phyloP scores from a whole-genome alignment of 2,113 vertebrate species.

The Salvelinus sp. region DNA sequence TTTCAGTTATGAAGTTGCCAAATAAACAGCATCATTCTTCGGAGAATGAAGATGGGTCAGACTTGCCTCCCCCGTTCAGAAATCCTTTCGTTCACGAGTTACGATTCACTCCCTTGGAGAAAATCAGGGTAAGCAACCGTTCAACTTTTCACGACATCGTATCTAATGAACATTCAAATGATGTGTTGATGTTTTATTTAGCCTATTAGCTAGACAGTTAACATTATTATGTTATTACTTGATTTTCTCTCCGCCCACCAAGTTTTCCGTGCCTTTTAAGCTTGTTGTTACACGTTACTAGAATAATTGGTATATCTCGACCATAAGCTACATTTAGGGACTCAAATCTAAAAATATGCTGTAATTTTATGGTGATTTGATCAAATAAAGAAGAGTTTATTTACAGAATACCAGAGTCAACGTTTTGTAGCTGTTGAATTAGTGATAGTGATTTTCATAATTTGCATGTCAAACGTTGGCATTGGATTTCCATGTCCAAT shows the following conservation, averaged over 20 bases:
- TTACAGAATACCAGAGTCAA: background rate
- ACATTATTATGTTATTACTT: background rate
- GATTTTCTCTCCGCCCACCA: background rate
- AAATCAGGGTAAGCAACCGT: constrained; percentile 80
- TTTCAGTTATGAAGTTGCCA: constrained; percentile 73
- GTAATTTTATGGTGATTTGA: no score
- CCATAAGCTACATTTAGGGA: no score
- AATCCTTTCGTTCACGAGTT: constrained; percentile 87
- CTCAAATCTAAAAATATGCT: no score
- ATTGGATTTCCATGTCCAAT: constrained; percentile 15
- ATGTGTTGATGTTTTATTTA: no score
- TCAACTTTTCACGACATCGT: background rate
- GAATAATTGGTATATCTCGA: no score
- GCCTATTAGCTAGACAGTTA: background rate
- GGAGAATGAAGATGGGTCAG: constrained; percentile 57
- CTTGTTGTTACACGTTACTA: background rate
- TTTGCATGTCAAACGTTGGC: constrained; percentile 36
- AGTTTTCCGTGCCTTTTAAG: background rate
- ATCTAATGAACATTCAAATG: background rate
- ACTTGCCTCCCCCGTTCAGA: constrained; percentile 65
- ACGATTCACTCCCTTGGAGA: constrained; percentile 75
- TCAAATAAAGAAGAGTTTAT: no score
- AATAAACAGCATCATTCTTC: constrained; percentile 56
- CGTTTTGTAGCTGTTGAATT: background rate
- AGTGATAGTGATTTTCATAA: background rate